Evolutionary conservation across 2,113 vertebrate genomes (phyloP), one percentile per base, ranked within the genome.

Genomic region (Todiramphus chloris): DNA sequence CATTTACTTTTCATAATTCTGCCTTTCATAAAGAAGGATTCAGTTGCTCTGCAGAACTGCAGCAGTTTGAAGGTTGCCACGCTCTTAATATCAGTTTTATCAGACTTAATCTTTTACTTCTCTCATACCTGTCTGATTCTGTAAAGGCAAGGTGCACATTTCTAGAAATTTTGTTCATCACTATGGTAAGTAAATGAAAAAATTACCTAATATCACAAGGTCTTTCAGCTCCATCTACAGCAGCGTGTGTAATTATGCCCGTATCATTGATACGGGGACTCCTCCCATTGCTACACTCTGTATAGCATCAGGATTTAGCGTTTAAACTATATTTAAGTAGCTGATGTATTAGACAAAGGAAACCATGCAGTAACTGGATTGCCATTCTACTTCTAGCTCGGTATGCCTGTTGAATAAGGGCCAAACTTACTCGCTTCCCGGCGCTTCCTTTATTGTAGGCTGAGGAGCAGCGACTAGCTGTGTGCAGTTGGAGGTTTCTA

Each of bases 401-500:
- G 88, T 64, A 35, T 30, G 93, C 93, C 83, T 77, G 80, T 92
- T 96, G 93, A 97, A 77, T 37, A 23, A 5, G 73, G 77, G 93
- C 94, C 96, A 96, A 72, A 93, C 76, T 46, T 70, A 23, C 55
- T 74, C 27, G 4, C 93, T 96, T 94, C 90, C 90, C 95, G 90
- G 93, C 41, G 30, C 77, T 96, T 37, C 92, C 88, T 93, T 96
- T 93, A 92, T 92, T 96, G 90, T 81, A 81, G 89, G 69, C 91
- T 73, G 92, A 95, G 90, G 79, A 95, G 76, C 68, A 39, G 74
- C 2, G 16, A 75, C 27, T 92, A 70, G 92, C 79, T 88, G 86
- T 89, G 88, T 94, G 88, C 88, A 48, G 12, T 93, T 88, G 93
- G 87, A 95, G 83, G 69, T 93, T 93, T 97, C 92, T 93, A 95